Base-by-base conservation (phyloP, 1,140 invertebrate genomes). In the Pantala flavescens region DNA sequence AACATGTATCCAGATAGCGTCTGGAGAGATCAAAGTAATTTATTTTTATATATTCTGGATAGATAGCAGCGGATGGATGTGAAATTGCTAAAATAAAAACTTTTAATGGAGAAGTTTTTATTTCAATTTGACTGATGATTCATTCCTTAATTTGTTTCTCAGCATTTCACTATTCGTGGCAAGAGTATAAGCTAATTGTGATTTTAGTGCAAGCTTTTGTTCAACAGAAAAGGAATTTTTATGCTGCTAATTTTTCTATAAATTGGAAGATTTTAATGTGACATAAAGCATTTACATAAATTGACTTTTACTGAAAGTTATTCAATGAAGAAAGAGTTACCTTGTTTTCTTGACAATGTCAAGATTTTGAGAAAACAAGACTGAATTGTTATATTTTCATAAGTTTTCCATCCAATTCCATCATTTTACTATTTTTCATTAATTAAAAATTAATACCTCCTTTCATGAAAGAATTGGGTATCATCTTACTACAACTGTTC, bases 361-460 rank as follows among this genome's bases (percentile, higher is more conserved):
- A 63, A 21, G 49, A 63, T 16, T 21, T 63, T 63, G 49, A 63
- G 49, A 14, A 63, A 21, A 14, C n/a, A 21, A 63, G 49, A 63
- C n/a, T 63, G 49, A 63, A 19, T 63, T 63, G 49, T 63, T 63
- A 63, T 63, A 19, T 63, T 63, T 63, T 63, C 49, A 63, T 63
- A 63, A 63, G n/a, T 63, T 19, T 63, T 63, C 49, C 49, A 63
- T 63, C n/a, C 12, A 19, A 14, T 2, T 36, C 28, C 2, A 9
- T 36, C 2, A 36, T 36, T 36, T 36, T 36, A 5, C 2, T 9
- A 2, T 5, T 2, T 36, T 36, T 36, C 28, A 36, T 36, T 36
- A 9, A 5, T 36, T 2, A 9, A 36, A 36, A 5, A 5, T 36
- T 5, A 36, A 9, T 36, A 36, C 28, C 28, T 9, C 28, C 28